Base-by-base conservation (phyloP, 2,888 invertebrate species). In the Lithosia quadra region DNA sequence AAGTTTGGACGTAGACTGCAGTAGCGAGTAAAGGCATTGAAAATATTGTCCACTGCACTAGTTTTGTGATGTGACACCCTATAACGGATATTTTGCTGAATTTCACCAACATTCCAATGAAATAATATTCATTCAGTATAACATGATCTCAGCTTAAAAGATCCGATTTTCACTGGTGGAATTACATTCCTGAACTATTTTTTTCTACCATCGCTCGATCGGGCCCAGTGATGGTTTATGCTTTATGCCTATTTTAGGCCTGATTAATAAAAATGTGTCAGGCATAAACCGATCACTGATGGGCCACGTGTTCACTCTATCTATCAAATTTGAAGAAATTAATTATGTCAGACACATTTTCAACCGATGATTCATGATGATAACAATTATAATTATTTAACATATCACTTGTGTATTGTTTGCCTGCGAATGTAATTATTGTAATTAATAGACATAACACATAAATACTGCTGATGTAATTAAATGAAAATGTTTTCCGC, bases 401-500 rank as follows among this genome's bases (percentile, higher is more conserved):
- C 49, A 5, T 49, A 49, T 39, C 56, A 39, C 36, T n/a, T 56
- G 39, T 49, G 10, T 11, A 64, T 64, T 56, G 49, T 64, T 15
- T 43, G 18, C 57, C 39, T 62, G 28, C n/a, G 10, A 28, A 24
- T 39, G 13, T 64, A 34, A 57, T 64, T 34, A 63, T 63, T 57
- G n/a, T 15, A 57, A 22, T 55, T 69, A 64, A 72, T 71, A 61
- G 39, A 66, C 63, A 65, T 75, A 62, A 67, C 55, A 61, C 28
- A 53, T 63, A 63, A 63, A 63, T 18, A 34, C 59, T 33, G 58
- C 22, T 63, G 59, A 63, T 57, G 60, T 64, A 68, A 69, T 67
- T 69, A 65, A 59, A 64, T 61, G 10, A n/a, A 57, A 67, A 71
- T 62, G 43, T 68, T 70, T 68, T 65, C 65, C 65, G 65, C 59